Conservation (phyloP, 2,113 vertebrate species). For the Coptodon bakossiorum region DNA sequence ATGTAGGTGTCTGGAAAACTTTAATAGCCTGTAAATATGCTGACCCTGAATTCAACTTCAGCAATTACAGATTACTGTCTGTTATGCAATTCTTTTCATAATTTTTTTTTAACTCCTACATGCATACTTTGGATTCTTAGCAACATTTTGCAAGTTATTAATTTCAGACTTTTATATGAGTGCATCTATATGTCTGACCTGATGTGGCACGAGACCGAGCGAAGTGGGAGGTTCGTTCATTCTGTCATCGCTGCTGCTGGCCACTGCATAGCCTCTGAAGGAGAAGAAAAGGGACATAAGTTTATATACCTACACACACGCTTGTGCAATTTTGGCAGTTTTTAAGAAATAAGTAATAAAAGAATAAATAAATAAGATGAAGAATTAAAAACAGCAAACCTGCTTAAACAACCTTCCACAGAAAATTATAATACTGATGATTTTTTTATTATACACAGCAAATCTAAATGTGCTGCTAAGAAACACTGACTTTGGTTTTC, state of each 20-base stretch:
- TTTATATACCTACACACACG: not conserved
- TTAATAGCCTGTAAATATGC: not conserved
- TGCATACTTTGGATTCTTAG: not conserved
- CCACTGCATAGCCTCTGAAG: slow-evolving; percentile 89
- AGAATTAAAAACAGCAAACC: not conserved
- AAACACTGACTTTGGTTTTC: not conserved
- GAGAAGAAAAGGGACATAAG: not conserved
- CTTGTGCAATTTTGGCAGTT: not conserved
- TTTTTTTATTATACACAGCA: not conserved
- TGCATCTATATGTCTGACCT: slow-evolving; percentile 73
- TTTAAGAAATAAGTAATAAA: not conserved
- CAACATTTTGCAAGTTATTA: not conserved
- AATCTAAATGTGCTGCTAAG: not conserved
- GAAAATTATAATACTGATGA: not conserved
- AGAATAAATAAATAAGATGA: not conserved
- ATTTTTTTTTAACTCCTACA: not conserved
- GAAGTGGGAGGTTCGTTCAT: slow-evolving; percentile 98
- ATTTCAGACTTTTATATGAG: not conserved
- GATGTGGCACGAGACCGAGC: slow-evolving; percentile 93
- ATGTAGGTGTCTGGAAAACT: not conserved
- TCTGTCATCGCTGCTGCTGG: slow-evolving; percentile 96
- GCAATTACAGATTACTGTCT: not conserved
- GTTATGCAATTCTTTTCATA: not conserved
- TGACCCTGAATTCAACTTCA: not conserved
- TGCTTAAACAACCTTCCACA: not conserved